Evolutionary conservation across 2,113 vertebrate genomes (phyloP).

Genomic region (Meleagris gallopavo): DNA sequence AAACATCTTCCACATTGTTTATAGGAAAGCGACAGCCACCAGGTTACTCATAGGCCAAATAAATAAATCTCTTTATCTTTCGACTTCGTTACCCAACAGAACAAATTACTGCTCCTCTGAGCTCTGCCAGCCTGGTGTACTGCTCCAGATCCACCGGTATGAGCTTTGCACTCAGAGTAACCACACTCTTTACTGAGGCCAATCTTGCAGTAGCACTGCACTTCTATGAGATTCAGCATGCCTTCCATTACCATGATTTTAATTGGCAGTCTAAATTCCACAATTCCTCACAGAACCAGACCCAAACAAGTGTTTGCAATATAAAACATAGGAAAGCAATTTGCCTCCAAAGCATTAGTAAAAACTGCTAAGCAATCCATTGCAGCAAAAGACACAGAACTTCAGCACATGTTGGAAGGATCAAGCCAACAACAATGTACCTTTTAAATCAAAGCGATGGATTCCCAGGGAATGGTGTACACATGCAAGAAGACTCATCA

Average conservation of each 20-base stretch:
- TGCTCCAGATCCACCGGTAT: neutral
- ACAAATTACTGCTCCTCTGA: neutral
- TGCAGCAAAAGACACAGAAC: neutral
- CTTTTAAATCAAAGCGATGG: slow-evolving; percentile 44
- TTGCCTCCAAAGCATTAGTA: slow-evolving; percentile 21
- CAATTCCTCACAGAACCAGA: neutral
- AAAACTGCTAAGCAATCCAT: slow-evolving; percentile 31
- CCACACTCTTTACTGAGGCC: neutral
- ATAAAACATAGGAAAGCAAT: slow-evolving; percentile 45
- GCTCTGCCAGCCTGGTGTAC: neutral
- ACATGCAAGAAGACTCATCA: slow-evolving; percentile 20
- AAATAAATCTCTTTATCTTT: neutral
- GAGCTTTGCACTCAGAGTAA: neutral
- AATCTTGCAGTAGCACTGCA: neutral
- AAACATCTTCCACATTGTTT: neutral
- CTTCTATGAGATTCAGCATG: neutral
- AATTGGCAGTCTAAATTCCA: slow-evolving; percentile 10
- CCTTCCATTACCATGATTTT: slow-evolving; percentile 11
- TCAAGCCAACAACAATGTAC: neutral
- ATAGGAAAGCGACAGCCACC: neutral
- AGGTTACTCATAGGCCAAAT: neutral
- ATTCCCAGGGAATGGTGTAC: neutral
- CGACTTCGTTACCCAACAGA: neutral
- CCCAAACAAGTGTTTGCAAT: slow-evolving; percentile 48
- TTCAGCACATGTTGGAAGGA: neutral